Conservation (phyloP, 2,888 invertebrate species). For the Pycnomerus fuliginosus region DNA sequence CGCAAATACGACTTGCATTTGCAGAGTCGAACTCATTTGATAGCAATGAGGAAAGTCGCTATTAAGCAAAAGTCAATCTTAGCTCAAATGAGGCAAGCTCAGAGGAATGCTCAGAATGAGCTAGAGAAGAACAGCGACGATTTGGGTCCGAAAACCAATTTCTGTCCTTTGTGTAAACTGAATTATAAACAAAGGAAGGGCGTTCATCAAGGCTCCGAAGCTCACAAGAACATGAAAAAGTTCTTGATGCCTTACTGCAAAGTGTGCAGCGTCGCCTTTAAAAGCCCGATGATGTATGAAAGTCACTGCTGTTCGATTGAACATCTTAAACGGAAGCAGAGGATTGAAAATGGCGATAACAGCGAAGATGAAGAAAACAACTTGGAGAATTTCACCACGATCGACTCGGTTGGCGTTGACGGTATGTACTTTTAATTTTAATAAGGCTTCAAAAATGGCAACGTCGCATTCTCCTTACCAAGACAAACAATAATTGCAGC, state of each 20-base stretch:
- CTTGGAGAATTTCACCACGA: slow-evolving; percentile 81
- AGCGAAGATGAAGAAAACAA: slow-evolving; percentile 65
- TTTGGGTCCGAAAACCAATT: slow-evolving; percentile 52
- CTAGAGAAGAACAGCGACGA: slow-evolving; percentile 71
- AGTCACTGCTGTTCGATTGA: slow-evolving; percentile 79
- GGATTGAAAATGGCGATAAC: slow-evolving; percentile 48
- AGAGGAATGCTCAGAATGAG: slow-evolving; percentile 77
- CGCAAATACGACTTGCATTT: slow-evolving; percentile 74
- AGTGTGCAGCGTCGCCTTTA: slow-evolving; percentile 74
- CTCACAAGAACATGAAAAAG: slow-evolving; percentile 81
- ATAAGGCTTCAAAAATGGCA: no score
- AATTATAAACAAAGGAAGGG: slow-evolving; percentile 59
- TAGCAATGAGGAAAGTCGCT: slow-evolving; percentile 73
- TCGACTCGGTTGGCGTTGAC: slow-evolving; percentile 87
- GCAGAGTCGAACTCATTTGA: slow-evolving; percentile 68
- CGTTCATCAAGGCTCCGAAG: slow-evolving; percentile 76
- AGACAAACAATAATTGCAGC: no score
- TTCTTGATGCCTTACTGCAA: slow-evolving; percentile 82
- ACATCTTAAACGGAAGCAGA: slow-evolving; percentile 68
- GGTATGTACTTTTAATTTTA: slow-evolving; percentile 53
- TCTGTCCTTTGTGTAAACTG: slow-evolving; percentile 51
- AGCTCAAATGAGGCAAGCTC: slow-evolving; percentile 75
- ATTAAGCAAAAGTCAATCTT: slow-evolving; percentile 72
- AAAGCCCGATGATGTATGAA: slow-evolving; percentile 83
- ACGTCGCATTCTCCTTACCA: no score